Base-by-base conservation (phyloP, 2,888 invertebrate species). In the Aphidius colemani region DNA sequence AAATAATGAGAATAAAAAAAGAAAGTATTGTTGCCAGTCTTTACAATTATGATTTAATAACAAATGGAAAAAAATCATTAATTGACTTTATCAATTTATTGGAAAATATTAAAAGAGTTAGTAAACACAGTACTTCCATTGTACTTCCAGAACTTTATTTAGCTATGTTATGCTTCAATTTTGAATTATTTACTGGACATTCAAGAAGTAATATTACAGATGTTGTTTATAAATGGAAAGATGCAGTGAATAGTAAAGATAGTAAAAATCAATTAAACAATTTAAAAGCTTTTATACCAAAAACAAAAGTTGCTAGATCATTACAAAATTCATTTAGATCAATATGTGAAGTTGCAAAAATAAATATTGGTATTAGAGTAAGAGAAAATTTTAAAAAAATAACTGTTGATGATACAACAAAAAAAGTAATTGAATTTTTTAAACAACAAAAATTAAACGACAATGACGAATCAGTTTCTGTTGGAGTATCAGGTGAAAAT, bases 121-220 rank as follows among this genome's bases (percentile, higher is more conserved):
- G 13, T 11, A 7, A 7, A 40, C 1, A 7, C 11, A 6, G 10
- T 44, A 40, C 1, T 40, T 18, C 13, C 13, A 39, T 7, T n/a
- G 53, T 64, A 1, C 49, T 55, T 6, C 46, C 40, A 6, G 41
- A 53, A 6, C 7, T 56, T 1, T 50, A 50, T 49, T 13, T 61
- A n/a, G 44, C 13, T 7, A 51, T 46, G 44, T 18, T 57, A 7
- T 65, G 65, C 61, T 65, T 57, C 10, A 48, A 48, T 44, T 65
- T 65, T 50, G 61, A 65, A 30, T 48, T 63, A 10, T 63, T 63
- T 9, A 53, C 53, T 6, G n/a, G 41, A 6, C 59, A 63, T 11
- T 7, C 30, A 6, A 46, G 59, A 1, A 6, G 8, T 1, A 13
- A 58, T 30, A 9, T 63, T 41, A 7, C 10, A 3, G 18, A 44